Evolutionary conservation across 2,888 invertebrate genomes (phyloP), one percentile per base, ranked within the genome.

Genomic region (Arge pagana): DNA sequence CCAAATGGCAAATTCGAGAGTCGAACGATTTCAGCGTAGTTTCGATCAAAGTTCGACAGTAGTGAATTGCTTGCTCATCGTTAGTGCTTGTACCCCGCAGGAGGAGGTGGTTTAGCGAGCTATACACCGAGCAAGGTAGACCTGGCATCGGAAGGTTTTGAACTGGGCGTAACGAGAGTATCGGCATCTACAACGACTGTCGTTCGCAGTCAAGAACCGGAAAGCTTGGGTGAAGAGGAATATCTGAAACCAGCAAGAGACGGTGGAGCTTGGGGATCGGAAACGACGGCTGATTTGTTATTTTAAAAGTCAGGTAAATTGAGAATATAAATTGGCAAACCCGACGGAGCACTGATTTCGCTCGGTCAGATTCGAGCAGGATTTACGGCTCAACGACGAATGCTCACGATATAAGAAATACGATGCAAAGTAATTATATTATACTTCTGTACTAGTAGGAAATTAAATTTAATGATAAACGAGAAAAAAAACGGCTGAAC

Each of bases 111-210:
- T 40, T 81, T 93, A 74, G 85, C 89, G 59, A 89, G 85, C 71
- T 93, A 93, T 81, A 91, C 90, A 66, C 93, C 93, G 54, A 84
- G 88, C 80, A 89, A 90, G 81, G 85, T 84, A 49, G 79, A 81
- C 60, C 82, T 81, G 61, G 80, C 82, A 64, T 83, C 78, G 66
- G 82, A 83, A 62, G 80, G 84, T 55, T 93, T 92, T 80, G 87
- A 89, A 79, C 81, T 92, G 56, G 93, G 93, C 48, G 84, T 92
- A 52, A 87, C 89, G 58, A 83, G 88, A 66, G 81, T 81, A 63
- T 79, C 74, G 60, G 78, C 65, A 50, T 72, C 63, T 24, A 50
- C 62, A 2, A 57, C 62, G 26, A 57, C 66, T 6, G 35, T 33
- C 13, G 23, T 33, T 8, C 45, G 43, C 35, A 36, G 21, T n/a